A percentile compares a stretch with the other conserved stretches of the same genome.
Evolutionary conservation across 2,888 invertebrate species (phyloP).

Genomic region (Ariolimax columbianus): DNA sequence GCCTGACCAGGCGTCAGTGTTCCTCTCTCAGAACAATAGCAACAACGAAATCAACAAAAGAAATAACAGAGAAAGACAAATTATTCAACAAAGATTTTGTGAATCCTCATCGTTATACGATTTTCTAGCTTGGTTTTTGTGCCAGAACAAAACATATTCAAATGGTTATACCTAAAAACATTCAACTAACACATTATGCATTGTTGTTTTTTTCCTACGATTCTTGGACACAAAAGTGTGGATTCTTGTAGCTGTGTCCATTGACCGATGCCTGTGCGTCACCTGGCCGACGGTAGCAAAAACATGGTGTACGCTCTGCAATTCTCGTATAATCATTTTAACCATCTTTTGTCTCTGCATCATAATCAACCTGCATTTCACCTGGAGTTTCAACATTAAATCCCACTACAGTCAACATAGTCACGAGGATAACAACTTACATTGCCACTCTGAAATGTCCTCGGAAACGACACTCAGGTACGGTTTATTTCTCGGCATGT

Average conservation of each 20-base stretch:
- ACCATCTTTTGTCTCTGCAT: slow-evolving; percentile 55
- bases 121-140: too few relatives aligned
- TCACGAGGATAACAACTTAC: slow-evolving; percentile 27
- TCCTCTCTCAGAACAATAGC: too few relatives aligned
- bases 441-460: slow-evolving; percentile 15
- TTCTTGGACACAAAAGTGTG: slow-evolving; percentile 72
- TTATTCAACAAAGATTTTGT: too few relatives aligned
- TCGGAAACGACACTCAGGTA: background rate
- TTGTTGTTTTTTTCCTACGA: too few relatives aligned
- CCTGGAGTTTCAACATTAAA: slow-evolving; percentile 66
- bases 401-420: slow-evolving; percentile 11
- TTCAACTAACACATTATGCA: too few relatives aligned
- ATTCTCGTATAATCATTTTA: slow-evolving; percentile 60
- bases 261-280: slow-evolving; percentile 73
- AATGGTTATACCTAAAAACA: too few relatives aligned
- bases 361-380: slow-evolving; percentile 70
- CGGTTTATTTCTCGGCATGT: too few relatives aligned
- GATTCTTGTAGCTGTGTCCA: slow-evolving; percentile 72
- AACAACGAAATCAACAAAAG: too few relatives aligned
- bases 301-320: slow-evolving; percentile 62
- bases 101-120: too few relatives aligned
- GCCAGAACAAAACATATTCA: too few relatives aligned
- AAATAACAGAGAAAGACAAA: too few relatives aligned
- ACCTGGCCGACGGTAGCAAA: slow-evolving; percentile 69
- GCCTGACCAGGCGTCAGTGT: too few relatives aligned